Percentiles rank a stretch among this genome's conserved stretches.
phyloP scores from a whole-genome alignment of 2,113 vertebrate species.

The Coregonus clupeaformis region DNA sequence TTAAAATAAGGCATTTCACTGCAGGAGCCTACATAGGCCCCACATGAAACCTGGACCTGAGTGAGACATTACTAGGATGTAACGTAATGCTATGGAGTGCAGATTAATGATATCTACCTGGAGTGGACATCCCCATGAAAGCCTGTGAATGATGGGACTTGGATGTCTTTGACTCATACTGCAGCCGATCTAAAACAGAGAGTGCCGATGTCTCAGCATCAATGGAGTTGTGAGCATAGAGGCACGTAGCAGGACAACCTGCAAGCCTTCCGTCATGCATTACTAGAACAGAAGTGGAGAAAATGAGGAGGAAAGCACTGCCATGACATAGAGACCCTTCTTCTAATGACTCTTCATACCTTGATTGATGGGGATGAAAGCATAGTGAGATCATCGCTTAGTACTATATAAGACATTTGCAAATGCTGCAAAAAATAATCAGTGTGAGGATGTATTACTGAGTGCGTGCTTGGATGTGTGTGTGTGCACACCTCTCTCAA shows the following conservation, averaged over 20 bases:
- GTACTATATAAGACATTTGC: too few relatives aligned
- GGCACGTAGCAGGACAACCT: background rate
- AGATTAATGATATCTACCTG: slow-evolving; percentile 50
- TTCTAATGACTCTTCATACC: background rate
- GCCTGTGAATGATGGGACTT: slow-evolving; percentile 72
- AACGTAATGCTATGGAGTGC: slow-evolving; percentile 44
- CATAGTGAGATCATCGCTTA: background rate
- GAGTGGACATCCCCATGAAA: slow-evolving; percentile 14
- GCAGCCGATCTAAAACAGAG: slow-evolving; percentile 89
- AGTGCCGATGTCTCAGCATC: slow-evolving; percentile 61
- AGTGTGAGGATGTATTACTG: background rate
- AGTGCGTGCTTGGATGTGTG: background rate
- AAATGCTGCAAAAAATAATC: too few relatives aligned
- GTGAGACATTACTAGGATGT: background rate
- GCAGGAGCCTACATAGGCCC: background rate
- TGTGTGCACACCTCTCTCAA: slow-evolving; percentile 84
- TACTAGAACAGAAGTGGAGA: background rate
- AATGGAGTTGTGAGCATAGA: background rate
- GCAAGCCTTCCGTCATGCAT: background rate
- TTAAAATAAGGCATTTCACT: background rate
- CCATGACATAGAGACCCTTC: background rate
- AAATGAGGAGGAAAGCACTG: background rate
- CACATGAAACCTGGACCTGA: background rate
- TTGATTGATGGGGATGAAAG: background rate
- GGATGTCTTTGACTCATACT: slow-evolving; percentile 95